A percentile compares a stretch with the other conserved stretches of the same genome.
phyloP scores from a whole-genome alignment of 92 coral and sea anemone genomes.

The Porites cylindrica region DNA sequence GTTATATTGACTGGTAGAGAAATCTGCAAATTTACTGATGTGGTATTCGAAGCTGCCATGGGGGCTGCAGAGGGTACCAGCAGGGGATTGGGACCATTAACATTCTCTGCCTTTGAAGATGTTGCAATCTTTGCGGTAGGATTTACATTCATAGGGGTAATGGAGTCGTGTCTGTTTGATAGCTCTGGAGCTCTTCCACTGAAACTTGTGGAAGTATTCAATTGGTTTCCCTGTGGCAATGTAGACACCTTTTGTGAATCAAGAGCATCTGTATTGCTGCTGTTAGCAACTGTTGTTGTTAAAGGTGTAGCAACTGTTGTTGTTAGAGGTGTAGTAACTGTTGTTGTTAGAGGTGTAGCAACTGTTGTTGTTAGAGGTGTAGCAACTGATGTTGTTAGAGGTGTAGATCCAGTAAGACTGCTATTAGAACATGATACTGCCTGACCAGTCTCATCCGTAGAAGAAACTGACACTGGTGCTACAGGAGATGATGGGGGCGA shows the following conservation, averaged over 20 bases:
- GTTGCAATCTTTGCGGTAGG: not conserved
- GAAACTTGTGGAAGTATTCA: not conserved
- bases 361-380: too few relatives aligned
- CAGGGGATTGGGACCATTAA: not conserved
- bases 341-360: not conserved
- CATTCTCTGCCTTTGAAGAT: not conserved
- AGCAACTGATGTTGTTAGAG: not conserved
- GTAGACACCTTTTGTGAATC: too few relatives aligned
- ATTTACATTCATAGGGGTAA: not conserved
- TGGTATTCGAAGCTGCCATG: not conserved
- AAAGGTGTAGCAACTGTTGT: not conserved
- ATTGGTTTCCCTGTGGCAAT: too few relatives aligned
- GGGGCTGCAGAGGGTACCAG: not conserved
- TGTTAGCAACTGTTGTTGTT: too few relatives aligned
- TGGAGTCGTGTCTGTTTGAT: not conserved
- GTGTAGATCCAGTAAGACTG: not conserved
- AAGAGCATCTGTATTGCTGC: too few relatives aligned
- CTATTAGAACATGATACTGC: not conserved
- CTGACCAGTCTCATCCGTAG: not conserved
- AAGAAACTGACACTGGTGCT: not conserved
- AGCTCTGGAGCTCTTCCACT: not conserved
- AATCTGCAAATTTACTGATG: not conserved
- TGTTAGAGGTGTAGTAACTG: not conserved
- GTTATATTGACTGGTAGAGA: not conserved
- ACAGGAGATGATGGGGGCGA: constrained; percentile 1